These are phyloP conservation scores for Drosophila ogumai DNA, from an alignment of 1,140 invertebrate species.

Conservation along the genomic window DNA sequence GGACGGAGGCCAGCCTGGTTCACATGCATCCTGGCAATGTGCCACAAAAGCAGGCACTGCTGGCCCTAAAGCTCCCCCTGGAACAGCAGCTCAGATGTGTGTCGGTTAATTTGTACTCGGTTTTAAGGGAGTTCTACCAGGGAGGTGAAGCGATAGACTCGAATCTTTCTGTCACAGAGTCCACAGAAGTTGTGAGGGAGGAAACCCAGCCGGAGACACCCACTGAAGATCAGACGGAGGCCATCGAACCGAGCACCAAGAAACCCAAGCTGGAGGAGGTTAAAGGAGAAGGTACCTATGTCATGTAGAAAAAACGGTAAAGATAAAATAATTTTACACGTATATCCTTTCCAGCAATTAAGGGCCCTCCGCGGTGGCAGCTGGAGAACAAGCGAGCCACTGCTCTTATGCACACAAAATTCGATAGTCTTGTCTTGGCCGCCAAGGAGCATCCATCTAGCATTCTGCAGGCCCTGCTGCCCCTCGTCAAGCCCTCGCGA, in stretches of 20 bases:
- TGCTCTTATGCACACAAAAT: conserved; percentile 87
- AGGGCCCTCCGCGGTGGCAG: conserved; percentile 52
- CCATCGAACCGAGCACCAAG: conserved; percentile 56
- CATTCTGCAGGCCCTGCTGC: conserved; percentile 90
- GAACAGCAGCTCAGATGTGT: conserved; percentile 89
- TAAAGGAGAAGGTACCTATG: conserved; percentile 1
- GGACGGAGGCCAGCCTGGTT: conserved; percentile 88
- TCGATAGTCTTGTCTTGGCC: conserved; percentile 92
- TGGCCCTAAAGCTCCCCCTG: conserved; percentile 91
- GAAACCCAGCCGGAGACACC: conserved; percentile 23
- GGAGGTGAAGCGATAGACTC: conserved; percentile 26
- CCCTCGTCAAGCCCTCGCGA: conserved; percentile 91
- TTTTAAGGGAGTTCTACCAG: conserved; percentile 88
- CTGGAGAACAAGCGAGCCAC: conserved; percentile 88
- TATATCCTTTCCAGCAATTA: conserved; percentile 16
- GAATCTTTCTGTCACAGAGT: not conserved
- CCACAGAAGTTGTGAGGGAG: not conserved
- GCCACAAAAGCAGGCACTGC: conserved; percentile 90
- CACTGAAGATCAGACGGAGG: conserved; percentile 61
- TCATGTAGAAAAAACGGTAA: too few species aligned
- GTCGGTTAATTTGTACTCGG: conserved; percentile 90
- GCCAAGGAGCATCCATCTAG: conserved; percentile 93
- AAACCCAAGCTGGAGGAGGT: conserved; percentile 81
- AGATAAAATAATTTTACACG: not conserved
- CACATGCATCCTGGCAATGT: conserved; percentile 93